phyloP scores from a whole-genome alignment of 2,888 invertebrate species.

The Alitta virens region DNA sequence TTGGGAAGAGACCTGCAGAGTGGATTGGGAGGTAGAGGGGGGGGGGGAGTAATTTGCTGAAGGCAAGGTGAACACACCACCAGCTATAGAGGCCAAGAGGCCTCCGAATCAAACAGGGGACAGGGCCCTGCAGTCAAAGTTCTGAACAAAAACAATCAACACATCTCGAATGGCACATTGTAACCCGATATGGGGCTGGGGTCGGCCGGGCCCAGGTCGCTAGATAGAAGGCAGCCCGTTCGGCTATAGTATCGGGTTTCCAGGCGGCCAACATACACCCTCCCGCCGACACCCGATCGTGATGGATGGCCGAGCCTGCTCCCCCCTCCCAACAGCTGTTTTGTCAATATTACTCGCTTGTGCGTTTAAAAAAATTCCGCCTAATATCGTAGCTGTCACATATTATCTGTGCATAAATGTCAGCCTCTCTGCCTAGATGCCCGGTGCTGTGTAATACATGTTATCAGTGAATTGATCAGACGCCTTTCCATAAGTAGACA shows the following conservation, averaged over 20 bases:
- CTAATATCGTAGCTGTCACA: slow-evolving; percentile 9
- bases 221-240: neutral
- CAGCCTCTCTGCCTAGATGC: neutral
- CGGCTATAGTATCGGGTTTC: slow-evolving; percentile 8
- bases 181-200: neutral
- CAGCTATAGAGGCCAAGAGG: no score
- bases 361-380: neutral
- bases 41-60: no score
- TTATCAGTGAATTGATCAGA: no score
- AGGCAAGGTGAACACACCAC: no score
- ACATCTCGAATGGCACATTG: neutral
- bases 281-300: slow-evolving; percentile 7
- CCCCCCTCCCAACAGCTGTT: neutral
- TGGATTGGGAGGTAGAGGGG: no score
- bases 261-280: slow-evolving; percentile 9
- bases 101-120: no score
- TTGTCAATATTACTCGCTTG: neutral
- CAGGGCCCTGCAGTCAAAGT: neutral
- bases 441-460: no score
- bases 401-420: slow-evolving; percentile 7
- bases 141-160: slow-evolving; percentile 17
- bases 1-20: no score
- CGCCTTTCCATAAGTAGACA: no score
- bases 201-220: neutral
- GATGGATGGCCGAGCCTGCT: neutral